Evolutionary conservation across 2,797 vertebrate genomes (phyloP).

Genomic region (Amphiprion clarkii): DNA sequence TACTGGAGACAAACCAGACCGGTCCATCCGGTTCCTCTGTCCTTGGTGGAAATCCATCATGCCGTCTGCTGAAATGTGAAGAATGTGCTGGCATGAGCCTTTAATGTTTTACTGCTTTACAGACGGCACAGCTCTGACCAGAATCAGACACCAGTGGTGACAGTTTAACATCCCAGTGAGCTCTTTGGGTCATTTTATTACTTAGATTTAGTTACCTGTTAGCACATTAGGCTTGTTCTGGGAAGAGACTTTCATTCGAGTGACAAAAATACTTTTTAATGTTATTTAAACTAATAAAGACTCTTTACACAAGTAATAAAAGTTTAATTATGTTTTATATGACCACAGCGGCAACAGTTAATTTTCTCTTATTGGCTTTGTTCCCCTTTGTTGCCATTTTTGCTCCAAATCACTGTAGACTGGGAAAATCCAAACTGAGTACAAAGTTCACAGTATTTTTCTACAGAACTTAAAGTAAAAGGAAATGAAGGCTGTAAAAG

Average conservation of each 20-base stretch:
- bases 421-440: neutral
- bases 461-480: neutral
- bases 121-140: neutral
- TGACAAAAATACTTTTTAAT: too few relatives aligned
- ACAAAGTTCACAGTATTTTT: neutral
- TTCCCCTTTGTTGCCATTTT: neutral
- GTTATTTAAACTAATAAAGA: neutral
- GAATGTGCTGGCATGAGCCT: conserved; percentile 64
- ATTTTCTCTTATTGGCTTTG: neutral
- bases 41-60: conserved; percentile 32
- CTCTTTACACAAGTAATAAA: neutral
- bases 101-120: conserved; percentile 15
- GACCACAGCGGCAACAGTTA: neutral
- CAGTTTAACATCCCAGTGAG: neutral
- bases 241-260: neutral
- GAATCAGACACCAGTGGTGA: neutral
- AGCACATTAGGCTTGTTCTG: neutral
- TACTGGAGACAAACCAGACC: conserved; percentile 63
- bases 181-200: neutral
- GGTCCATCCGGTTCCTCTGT: conserved; percentile 75
- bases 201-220: neutral
- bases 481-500: neutral
- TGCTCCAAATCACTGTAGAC: neutral
- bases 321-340: neutral
- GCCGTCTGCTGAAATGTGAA: conserved; percentile 59